These are phyloP conservation scores for Drosophila sp. DNA, from an alignment of 1,140 invertebrate genomes.

Conservation along the genomic window DNA sequence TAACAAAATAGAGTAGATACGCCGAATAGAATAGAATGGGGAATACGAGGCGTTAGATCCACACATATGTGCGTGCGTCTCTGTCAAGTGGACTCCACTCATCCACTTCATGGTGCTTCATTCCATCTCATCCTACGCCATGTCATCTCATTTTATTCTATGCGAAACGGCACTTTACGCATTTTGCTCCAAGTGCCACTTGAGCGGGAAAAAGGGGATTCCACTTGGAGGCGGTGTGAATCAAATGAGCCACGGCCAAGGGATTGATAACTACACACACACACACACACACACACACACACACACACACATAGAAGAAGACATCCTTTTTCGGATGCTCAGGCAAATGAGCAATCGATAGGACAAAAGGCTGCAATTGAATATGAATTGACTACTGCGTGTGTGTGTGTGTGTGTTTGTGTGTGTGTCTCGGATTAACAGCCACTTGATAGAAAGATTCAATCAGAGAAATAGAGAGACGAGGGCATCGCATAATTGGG, in stretches of 20 bases:
- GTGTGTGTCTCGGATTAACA: conserved; percentile 48
- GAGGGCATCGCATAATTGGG: neutral
- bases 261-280: neutral
- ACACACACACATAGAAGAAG: conserved; percentile 30
- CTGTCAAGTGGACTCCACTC: conserved; percentile 14
- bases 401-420: too few species aligned
- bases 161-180: conserved; percentile 14
- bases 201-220: conserved; percentile 18
- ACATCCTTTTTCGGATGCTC: conserved; percentile 41
- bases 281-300: too few species aligned
- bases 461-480: neutral
- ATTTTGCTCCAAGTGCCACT: conserved; percentile 44
- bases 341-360: conserved; percentile 62
- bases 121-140: conserved; percentile 1
- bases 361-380: conserved; percentile 61
- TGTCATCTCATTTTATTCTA: conserved; percentile 21
- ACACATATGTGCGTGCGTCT: neutral
- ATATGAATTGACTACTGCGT: conserved; percentile 59
- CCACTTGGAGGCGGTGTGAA: conserved; percentile 22
- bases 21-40: neutral
- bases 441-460: neutral
- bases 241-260: conserved; percentile 39
- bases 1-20: conserved; percentile 20
- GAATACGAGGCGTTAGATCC: conserved; percentile 4
- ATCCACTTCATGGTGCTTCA: conserved; percentile 6